These are phyloP conservation scores for Daktulosphaira vitifoliae DNA, from an alignment of 1,140 invertebrate genomes.

Conservation along the genomic window DNA sequence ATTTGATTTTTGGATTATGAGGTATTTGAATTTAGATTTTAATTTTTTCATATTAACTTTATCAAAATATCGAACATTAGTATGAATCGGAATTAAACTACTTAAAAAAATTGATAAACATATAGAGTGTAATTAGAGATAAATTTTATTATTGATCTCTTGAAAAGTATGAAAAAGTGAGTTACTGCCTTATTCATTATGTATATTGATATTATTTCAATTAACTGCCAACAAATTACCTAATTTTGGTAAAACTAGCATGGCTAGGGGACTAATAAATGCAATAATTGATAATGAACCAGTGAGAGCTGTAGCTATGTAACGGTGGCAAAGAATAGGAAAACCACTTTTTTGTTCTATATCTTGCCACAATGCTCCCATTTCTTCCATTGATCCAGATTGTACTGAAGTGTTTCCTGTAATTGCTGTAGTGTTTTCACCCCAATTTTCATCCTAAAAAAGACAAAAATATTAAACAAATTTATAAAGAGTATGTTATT, in stretches of 20 bases:
- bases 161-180: too few relatives aligned
- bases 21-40: too few relatives aligned
- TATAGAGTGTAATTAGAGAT: too few relatives aligned
- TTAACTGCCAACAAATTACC: slow-evolving; percentile 36
- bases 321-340: slow-evolving; percentile 65
- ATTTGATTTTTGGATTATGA: too few relatives aligned
- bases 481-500: background rate
- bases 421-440: slow-evolving; percentile 92
- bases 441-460: slow-evolving; percentile 91
- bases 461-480: background rate
- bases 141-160: too few relatives aligned
- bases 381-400: slow-evolving; percentile 85
- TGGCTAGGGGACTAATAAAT: slow-evolving; percentile 84
- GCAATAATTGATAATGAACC: slow-evolving; percentile 67
- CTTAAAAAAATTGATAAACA: too few relatives aligned
- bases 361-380: slow-evolving; percentile 62
- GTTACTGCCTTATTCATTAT: too few relatives aligned
- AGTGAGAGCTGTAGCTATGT: slow-evolving; percentile 66
- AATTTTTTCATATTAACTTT: too few relatives aligned
- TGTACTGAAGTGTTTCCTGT: slow-evolving; percentile 94
- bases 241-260: slow-evolving; percentile 87
- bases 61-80: too few relatives aligned
- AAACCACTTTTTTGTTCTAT: slow-evolving; percentile 61
- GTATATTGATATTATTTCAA: too few relatives aligned
- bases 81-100: too few relatives aligned